Conservation (phyloP, 2,888 invertebrate genomes). For the Nomada goodeniana region DNA sequence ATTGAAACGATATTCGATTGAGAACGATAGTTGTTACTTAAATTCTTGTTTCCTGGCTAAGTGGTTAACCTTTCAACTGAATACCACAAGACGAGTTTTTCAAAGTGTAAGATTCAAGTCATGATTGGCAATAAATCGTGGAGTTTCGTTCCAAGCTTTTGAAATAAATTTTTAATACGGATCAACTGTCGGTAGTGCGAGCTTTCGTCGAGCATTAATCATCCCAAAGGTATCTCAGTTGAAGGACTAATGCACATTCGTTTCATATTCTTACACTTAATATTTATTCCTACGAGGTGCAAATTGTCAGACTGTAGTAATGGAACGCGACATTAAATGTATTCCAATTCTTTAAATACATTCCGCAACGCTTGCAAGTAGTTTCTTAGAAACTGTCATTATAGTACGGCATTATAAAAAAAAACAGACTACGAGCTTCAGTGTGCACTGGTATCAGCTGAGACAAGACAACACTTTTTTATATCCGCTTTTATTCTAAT, state of each 20-base stretch:
- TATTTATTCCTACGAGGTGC: background rate
- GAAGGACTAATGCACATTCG: background rate
- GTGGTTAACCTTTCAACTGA: conserved; percentile 16
- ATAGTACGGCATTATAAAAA: background rate
- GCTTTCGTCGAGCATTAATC: background rate
- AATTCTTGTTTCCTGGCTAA: conserved; percentile 14
- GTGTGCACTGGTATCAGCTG: background rate
- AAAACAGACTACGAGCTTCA: background rate
- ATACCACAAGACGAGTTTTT: background rate
- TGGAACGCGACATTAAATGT: background rate
- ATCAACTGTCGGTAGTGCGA: no score
- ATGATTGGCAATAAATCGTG: background rate
- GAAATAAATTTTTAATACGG: no score
- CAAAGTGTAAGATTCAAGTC: background rate
- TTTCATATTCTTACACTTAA: background rate
- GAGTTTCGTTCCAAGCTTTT: no score
- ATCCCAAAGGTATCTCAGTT: background rate
- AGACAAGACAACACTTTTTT: background rate
- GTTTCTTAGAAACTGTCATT: background rate
- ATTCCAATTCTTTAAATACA: background rate
- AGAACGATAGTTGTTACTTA: no score
- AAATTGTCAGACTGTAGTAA: background rate
- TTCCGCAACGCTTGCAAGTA: background rate
- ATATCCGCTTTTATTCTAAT: conserved; percentile 16
- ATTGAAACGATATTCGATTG: no score